A percentile compares a stretch with the other conserved stretches of the same genome.
These are phyloP conservation scores for Sinocyclocheilus rhinocerous DNA, from an alignment of 2,113 vertebrate genomes.

Conservation along the genomic window DNA sequence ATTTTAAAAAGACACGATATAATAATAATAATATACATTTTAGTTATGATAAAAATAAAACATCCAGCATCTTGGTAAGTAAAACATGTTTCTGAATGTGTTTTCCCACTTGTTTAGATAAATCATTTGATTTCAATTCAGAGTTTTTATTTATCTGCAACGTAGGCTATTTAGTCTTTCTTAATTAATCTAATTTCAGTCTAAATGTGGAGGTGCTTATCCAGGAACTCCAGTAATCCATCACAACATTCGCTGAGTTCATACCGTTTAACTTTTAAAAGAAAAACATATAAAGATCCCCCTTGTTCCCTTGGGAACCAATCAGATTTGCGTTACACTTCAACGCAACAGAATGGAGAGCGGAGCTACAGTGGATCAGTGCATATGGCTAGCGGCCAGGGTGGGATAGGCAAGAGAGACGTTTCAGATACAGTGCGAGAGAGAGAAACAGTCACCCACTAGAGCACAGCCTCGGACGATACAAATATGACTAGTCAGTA, in stretches of 20 bases:
- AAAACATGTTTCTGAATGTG: not conserved
- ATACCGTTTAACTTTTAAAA: slow-evolving; percentile 77
- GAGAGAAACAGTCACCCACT: slow-evolving; percentile 40
- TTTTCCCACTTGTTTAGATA: not conserved
- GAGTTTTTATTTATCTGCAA: not conserved
- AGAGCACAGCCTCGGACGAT: slow-evolving; percentile 42
- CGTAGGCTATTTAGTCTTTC: slow-evolving; percentile 63
- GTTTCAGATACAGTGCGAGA: slow-evolving; percentile 55
- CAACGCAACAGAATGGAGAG: slow-evolving; percentile 81
- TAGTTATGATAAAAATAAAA: not conserved
- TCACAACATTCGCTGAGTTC: slow-evolving; percentile 68
- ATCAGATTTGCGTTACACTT: slow-evolving; percentile 84
- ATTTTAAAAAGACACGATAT: not conserved
- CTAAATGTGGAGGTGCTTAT: slow-evolving; percentile 20
- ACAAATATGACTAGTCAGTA: slow-evolving; percentile 90
- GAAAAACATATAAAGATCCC: slow-evolving; percentile 79
- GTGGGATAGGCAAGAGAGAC: slow-evolving; percentile 62
- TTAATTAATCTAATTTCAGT: slow-evolving; percentile 23
- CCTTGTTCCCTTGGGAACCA: slow-evolving; percentile 76
- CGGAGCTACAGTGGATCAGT: slow-evolving; percentile 72
- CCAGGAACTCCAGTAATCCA: slow-evolving; percentile 60
- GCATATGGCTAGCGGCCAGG: slow-evolving; percentile 77
- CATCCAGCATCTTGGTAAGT: not conserved
- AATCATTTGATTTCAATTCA: not conserved
- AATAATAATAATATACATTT: not conserved